A percentile compares a stretch with the other conserved stretches of the same genome.
These are phyloP conservation scores for Rhizomys pruinosus DNA, from an alignment of 2,113 vertebrate genomes.

Conservation along the genomic window DNA sequence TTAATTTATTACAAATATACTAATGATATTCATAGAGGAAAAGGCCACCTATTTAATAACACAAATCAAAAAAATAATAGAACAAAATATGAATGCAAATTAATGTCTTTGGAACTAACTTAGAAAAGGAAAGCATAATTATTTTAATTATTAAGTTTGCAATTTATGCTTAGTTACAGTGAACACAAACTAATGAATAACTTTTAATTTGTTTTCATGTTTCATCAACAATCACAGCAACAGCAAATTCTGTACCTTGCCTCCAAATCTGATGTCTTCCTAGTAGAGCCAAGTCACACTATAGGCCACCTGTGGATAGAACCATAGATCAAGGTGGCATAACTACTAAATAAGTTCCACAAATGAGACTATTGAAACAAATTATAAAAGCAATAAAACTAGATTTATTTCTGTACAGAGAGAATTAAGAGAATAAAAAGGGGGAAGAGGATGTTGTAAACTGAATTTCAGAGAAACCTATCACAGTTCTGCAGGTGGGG, in stretches of 20 bases:
- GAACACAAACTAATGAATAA: background rate
- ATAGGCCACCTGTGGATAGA: slow-evolving; percentile 65
- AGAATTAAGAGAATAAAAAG: slow-evolving; percentile 69
- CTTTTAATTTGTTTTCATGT: slow-evolving; percentile 10
- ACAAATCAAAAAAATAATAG: background rate
- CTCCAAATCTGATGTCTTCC: slow-evolving; percentile 22
- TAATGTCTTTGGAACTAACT: slow-evolving; percentile 36
- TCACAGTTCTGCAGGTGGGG: slow-evolving; percentile 56
- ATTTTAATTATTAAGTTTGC: slow-evolving; percentile 38
- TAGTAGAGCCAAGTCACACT: background rate
- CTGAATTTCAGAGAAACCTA: slow-evolving; percentile 78
- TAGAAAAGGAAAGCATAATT: slow-evolving; percentile 23
- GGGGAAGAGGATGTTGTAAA: slow-evolving; percentile 61
- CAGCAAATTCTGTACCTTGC: slow-evolving; percentile 1
- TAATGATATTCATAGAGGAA: background rate
- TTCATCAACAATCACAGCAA: background rate
- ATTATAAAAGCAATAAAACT: slow-evolving; percentile 78
- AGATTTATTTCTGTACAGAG: slow-evolving; percentile 57
- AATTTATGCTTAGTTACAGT: slow-evolving; percentile 23
- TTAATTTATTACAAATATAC: slow-evolving; percentile 3
- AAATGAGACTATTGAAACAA: slow-evolving; percentile 79
- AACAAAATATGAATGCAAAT: slow-evolving; percentile 7
- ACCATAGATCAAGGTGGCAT: slow-evolving; percentile 70
- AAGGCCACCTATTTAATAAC: background rate
- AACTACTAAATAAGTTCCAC: slow-evolving; percentile 75